These are phyloP conservation scores for Antitype chi DNA, from an alignment of 2,888 invertebrate species.

Conservation along the genomic window DNA sequence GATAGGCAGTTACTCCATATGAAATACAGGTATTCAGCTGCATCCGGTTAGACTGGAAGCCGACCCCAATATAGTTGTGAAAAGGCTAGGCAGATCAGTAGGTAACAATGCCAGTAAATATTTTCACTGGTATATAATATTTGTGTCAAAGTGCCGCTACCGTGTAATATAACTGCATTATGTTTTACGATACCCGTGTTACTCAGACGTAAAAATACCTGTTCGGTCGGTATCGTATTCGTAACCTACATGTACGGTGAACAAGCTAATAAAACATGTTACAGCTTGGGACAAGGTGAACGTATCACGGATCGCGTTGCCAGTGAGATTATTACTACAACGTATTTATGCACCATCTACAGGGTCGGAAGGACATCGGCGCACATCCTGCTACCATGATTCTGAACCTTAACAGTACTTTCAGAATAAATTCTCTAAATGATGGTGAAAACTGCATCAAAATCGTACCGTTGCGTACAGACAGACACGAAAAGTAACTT, in stretches of 20 bases:
- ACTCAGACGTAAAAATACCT: conserved; percentile 45
- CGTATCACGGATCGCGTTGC: conserved; percentile 49
- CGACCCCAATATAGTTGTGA: no score
- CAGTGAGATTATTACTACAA: conserved; percentile 46
- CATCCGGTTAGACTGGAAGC: no score
- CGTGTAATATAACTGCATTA: conserved; percentile 59
- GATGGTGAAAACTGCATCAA: not conserved
- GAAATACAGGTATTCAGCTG: no score
- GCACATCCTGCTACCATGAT: no score
- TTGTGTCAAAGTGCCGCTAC: conserved; percentile 39
- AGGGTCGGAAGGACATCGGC: no score
- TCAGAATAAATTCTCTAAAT: not conserved
- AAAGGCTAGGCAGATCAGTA: not conserved
- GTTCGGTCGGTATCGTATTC: conserved; percentile 53
- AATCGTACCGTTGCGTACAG: not conserved
- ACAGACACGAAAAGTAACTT: not conserved
- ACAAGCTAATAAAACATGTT: conserved; percentile 62
- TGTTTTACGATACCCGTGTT: conserved; percentile 61
- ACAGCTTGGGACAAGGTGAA: conserved; percentile 49
- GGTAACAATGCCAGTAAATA: conserved; percentile 13
- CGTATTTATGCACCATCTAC: not conserved
- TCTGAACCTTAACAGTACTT: not conserved
- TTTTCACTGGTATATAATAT: conserved; percentile 16
- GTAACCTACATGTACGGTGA: conserved; percentile 57
- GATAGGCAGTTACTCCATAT: no score